phyloP scores from a whole-genome alignment of 2,113 vertebrate genomes.

The Zosterops hypoxanthus region DNA sequence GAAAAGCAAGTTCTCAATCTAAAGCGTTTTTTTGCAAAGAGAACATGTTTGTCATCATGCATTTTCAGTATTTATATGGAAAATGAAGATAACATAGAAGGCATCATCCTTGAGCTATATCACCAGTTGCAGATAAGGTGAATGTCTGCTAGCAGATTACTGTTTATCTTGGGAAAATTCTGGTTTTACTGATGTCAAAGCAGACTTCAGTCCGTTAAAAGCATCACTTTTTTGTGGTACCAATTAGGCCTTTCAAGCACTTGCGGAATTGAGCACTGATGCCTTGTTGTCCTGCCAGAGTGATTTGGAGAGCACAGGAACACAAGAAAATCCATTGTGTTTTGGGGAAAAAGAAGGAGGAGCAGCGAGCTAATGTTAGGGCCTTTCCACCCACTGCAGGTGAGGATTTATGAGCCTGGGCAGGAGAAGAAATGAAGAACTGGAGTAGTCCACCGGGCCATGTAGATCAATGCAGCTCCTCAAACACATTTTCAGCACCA shows the following conservation, averaged over 20 bases:
- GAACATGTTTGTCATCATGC: neutral
- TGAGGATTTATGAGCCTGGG: neutral
- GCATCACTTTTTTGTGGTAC: neutral
- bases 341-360: neutral
- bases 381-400: fast-evolving
- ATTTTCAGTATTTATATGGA: neutral
- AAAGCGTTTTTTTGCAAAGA: neutral
- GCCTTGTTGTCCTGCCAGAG: neutral
- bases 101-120: neutral
- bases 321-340: neutral
- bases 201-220: neutral
- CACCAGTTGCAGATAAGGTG: neutral
- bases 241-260: neutral
- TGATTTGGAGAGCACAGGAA: neutral
- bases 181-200: neutral
- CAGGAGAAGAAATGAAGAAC: neutral
- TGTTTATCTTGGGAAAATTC: neutral
- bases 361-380: neutral
- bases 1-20: neutral
- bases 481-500: neutral
- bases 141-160: neutral
- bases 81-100: neutral
- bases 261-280: neutral
- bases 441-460: neutral
- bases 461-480: neutral